Conservation (phyloP, 2,888 invertebrate species). For the Chrysodeixis includens region DNA sequence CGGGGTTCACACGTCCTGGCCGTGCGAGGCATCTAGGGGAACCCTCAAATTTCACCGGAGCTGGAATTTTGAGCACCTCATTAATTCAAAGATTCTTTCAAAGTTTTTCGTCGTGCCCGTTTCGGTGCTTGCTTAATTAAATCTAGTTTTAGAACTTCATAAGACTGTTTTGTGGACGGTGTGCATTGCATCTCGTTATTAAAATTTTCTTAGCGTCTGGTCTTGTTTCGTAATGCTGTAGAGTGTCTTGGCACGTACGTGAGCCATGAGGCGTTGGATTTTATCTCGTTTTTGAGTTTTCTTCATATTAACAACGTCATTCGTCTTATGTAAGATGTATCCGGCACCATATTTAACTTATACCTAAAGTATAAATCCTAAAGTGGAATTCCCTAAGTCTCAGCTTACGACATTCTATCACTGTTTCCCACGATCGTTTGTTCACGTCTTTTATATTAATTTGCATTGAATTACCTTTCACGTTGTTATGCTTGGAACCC, state of each 20-base stretch:
- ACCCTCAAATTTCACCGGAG: slow-evolving; percentile 62
- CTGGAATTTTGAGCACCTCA: slow-evolving; percentile 69
- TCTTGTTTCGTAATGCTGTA: neutral
- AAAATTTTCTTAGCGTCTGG: slow-evolving; percentile 24
- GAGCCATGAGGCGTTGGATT: neutral
- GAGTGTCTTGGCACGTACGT: neutral
- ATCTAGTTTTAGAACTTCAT: slow-evolving; percentile 59
- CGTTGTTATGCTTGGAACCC: slow-evolving; percentile 61
- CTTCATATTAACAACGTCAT: neutral
- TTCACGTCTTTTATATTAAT: slow-evolving; percentile 64
- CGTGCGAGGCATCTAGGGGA: slow-evolving; percentile 42
- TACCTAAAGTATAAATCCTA: neutral
- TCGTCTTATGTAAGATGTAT: neutral
- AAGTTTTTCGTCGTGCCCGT: slow-evolving; percentile 60
- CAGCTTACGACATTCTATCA: slow-evolving; percentile 30
- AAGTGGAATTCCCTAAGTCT: slow-evolving; percentile 15
- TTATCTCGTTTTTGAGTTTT: neutral
- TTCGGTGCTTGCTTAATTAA: slow-evolving; percentile 65
- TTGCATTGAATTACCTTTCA: slow-evolving; percentile 64
- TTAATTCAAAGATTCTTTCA: slow-evolving; percentile 71
- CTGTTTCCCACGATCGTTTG: slow-evolving; percentile 46
- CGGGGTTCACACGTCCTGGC: slow-evolving; percentile 41
- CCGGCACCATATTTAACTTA: neutral
- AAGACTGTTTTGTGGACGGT: slow-evolving; percentile 17
- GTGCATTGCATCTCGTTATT: slow-evolving; percentile 18